Conservation (phyloP, 2,113 vertebrate genomes). For the Melanerpes formicivorus region DNA sequence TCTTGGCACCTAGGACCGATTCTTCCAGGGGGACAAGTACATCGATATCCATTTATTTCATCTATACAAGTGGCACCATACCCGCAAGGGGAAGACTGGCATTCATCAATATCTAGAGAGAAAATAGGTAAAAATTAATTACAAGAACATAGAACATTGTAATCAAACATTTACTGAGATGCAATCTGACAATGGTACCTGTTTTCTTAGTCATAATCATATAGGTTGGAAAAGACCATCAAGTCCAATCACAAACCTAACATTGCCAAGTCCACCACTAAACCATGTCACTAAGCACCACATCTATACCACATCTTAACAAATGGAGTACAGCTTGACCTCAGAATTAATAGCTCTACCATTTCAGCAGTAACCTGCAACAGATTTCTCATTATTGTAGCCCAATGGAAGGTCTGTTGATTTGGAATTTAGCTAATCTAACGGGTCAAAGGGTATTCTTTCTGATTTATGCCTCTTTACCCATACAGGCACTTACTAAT, state of each 20-base stretch:
- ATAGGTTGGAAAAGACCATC: too few species aligned
- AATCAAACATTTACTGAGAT: neutral
- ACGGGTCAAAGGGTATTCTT: constrained; percentile 21
- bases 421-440: constrained; percentile 42
- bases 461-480: constrained; percentile 9
- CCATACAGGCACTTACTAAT: constrained; percentile 87
- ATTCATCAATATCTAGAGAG: constrained; percentile 90
- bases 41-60: constrained; percentile 90
- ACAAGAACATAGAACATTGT: neutral
- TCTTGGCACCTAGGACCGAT: constrained; percentile 88
- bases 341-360: neutral
- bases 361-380: neutral
- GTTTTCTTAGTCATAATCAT: neutral
- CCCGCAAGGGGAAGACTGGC: constrained; percentile 92
- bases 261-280: too few species aligned
- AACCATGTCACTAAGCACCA: too few species aligned
- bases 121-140: constrained; percentile 6
- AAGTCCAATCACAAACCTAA: too few species aligned
- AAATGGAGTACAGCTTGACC: neutral
- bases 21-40: constrained; percentile 87
- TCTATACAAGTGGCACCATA: constrained; percentile 93
- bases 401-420: neutral
- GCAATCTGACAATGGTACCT: neutral
- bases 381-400: neutral
- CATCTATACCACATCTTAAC: neutral